These are phyloP conservation scores for Clistopyga incitator DNA, from an alignment of 2,888 invertebrate genomes.

Conservation along the genomic window DNA sequence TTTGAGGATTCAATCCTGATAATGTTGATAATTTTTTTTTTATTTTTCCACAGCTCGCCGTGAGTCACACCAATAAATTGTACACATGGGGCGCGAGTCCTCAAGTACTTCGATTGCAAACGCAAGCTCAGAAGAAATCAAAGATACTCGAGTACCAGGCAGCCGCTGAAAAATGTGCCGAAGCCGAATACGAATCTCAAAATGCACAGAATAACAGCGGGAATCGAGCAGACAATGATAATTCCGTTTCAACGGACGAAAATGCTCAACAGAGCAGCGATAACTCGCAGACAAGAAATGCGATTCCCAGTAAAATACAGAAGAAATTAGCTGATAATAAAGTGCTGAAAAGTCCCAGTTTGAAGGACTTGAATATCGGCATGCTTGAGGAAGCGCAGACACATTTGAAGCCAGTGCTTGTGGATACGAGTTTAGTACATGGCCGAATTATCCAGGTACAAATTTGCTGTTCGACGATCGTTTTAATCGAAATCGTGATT, in stretches of 20 bases:
- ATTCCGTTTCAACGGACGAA: conserved; percentile 32
- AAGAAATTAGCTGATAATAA: conserved; percentile 57
- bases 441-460: conserved; percentile 88
- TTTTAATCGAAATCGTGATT: neutral
- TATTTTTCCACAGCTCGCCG: conserved; percentile 86
- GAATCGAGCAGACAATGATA: neutral
- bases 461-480: neutral
- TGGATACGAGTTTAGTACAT: conserved; percentile 88
- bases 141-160: conserved; percentile 85
- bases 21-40: neutral
- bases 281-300: conserved; percentile 27
- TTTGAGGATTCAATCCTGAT: too few relatives aligned
- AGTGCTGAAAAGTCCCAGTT: conserved; percentile 64
- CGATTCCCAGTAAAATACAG: conserved; percentile 56
- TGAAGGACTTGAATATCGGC: conserved; percentile 70
- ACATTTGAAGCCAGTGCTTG: conserved; percentile 87
- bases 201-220: conserved; percentile 40
- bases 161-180: conserved; percentile 81
- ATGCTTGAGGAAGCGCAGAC: conserved; percentile 77
- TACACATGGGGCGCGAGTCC: conserved; percentile 93
- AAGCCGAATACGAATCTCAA: conserved; percentile 62
- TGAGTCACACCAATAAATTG: conserved; percentile 88
- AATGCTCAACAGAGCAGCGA: conserved; percentile 61
- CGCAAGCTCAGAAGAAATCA: conserved; percentile 87
- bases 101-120: conserved; percentile 89